phyloP scores from a whole-genome alignment of 1,140 invertebrate species.

The Bathynomus jamesi region DNA sequence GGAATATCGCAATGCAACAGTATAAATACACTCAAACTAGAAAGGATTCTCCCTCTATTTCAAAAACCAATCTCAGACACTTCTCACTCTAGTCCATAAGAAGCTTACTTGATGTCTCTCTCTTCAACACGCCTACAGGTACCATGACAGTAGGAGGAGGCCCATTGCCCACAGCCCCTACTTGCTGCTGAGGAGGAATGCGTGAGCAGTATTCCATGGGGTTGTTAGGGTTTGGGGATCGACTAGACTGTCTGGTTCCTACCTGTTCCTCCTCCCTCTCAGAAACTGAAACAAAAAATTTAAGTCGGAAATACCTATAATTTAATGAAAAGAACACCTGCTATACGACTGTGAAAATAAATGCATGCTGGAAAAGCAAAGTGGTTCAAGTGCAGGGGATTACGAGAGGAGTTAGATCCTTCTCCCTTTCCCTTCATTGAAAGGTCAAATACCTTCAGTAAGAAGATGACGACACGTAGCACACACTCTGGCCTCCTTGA shows the following conservation, averaged over 20 bases:
- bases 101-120: conserved; percentile 22
- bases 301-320: too few relatives aligned
- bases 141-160: conserved; percentile 70
- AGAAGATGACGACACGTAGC: conserved; percentile 41
- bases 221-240: conserved; percentile 72
- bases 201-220: conserved; percentile 84
- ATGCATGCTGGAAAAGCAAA: too few relatives aligned
- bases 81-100: too few relatives aligned
- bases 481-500: conserved; percentile 57
- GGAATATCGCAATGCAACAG: too few relatives aligned
- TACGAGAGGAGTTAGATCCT: too few relatives aligned
- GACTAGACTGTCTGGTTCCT: conserved; percentile 4
- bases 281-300: conserved; percentile 4
- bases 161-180: conserved; percentile 48
- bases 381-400: too few relatives aligned
- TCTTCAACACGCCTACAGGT: conserved; percentile 71
- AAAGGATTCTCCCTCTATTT: too few relatives aligned
- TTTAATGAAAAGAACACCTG: too few relatives aligned
- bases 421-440: conserved; percentile 5
- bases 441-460: neutral
- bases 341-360: too few relatives aligned
- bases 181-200: conserved; percentile 70
- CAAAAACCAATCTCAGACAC: too few relatives aligned
- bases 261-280: neutral
- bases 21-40: too few relatives aligned